A percentile compares a stretch with the other conserved stretches of the same genome.
These are phyloP conservation scores for Tenrec ecaudatus DNA, from an alignment of 2,113 vertebrate species.

Conservation along the genomic window DNA sequence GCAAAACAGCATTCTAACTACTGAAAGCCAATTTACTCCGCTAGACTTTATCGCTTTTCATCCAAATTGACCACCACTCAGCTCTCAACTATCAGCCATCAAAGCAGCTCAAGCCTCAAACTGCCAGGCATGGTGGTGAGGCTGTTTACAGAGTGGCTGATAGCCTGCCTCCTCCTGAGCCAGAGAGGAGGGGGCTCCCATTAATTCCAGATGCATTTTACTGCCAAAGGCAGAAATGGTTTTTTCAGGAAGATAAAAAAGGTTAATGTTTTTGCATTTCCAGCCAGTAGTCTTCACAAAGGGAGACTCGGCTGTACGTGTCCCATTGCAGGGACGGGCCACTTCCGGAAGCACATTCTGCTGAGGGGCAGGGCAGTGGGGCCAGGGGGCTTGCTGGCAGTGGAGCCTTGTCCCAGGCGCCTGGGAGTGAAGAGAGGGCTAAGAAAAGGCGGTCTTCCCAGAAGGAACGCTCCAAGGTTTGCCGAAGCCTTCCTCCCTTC, in stretches of 20 bases:
- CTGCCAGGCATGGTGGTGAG: background rate
- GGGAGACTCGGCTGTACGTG: conserved; percentile 47
- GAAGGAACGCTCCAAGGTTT: conserved; percentile 14
- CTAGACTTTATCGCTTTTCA: conserved; percentile 19
- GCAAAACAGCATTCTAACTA: conserved; percentile 11
- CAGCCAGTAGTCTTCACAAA: conserved; percentile 44
- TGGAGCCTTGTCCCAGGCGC: background rate
- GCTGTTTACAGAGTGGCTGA: conserved; percentile 24
- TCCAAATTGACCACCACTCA: conserved; percentile 42
- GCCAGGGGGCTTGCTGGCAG: background rate
- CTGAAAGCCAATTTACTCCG: conserved; percentile 23
- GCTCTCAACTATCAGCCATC: conserved; percentile 16
- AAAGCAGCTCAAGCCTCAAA: background rate
- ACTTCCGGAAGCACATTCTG: background rate
- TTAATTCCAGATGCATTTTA: conserved; percentile 51
- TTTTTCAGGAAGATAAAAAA: conserved; percentile 57
- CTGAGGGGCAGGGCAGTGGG: background rate
- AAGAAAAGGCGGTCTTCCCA: background rate
- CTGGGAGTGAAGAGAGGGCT: background rate
- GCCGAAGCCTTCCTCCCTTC: background rate
- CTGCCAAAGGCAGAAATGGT: conserved; percentile 12
- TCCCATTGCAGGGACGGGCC: background rate
- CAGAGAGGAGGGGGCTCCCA: background rate
- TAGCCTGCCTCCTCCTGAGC: background rate
- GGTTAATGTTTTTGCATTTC: conserved; percentile 43